Percentiles rank a stretch among this genome's conserved stretches.
Conservation (phyloP, 2,797 vertebrate genomes). For the Hafferia zeledoni region DNA sequence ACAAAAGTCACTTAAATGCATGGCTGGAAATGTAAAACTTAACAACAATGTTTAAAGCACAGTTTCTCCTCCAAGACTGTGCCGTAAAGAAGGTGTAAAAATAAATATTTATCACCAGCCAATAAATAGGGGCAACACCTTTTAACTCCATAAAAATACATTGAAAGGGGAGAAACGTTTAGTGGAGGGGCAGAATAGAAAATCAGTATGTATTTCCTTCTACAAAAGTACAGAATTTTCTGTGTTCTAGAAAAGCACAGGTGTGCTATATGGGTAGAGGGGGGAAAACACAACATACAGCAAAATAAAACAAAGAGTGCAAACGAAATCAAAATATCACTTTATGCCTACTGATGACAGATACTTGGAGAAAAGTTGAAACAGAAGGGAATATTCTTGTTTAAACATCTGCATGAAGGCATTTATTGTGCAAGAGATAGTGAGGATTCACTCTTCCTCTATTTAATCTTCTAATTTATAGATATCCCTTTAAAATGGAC, state of each 20-base stretch:
- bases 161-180: not conserved
- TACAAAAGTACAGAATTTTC: not conserved
- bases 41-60: slow-evolving; percentile 27
- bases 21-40: slow-evolving; percentile 46
- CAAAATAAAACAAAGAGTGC: not conserved
- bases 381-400: not conserved
- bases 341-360: slow-evolving; percentile 19
- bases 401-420: not conserved
- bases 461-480: not conserved
- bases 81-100: slow-evolving; percentile 50
- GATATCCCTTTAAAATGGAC: not conserved
- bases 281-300: not conserved
- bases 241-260: not conserved
- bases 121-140: slow-evolving; percentile 26
- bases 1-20: not conserved
- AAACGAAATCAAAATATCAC: not conserved
- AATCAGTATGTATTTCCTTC: not conserved
- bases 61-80: slow-evolving; percentile 54
- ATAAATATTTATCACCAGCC: not conserved
- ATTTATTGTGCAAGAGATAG: not conserved
- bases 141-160: slow-evolving; percentile 17
- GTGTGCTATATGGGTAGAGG: not conserved
- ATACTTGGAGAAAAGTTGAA: slow-evolving; percentile 19
- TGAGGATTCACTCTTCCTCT: not conserved
- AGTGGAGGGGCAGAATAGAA: not conserved